Evolutionary conservation across 2,888 invertebrate species (phyloP).

Genomic region (Rotaria magnacalcarata): DNA sequence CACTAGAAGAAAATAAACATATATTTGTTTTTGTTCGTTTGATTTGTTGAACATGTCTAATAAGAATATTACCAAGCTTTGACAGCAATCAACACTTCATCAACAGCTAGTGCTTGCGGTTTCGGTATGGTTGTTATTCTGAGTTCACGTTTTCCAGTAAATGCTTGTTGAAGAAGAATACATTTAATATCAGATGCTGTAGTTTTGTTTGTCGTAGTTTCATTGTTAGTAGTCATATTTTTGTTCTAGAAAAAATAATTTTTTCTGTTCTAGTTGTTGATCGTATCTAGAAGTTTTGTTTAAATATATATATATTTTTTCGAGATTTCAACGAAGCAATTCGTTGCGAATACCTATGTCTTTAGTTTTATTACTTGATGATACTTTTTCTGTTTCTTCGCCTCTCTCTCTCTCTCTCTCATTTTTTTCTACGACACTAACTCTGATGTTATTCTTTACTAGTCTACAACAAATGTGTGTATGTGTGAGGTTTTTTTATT

Average conservation of each 20-base stretch:
- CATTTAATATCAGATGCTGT: slow-evolving; percentile 36
- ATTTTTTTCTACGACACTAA: neutral
- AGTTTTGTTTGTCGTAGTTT: neutral
- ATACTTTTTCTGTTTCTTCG: neutral
- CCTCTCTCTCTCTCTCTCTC: too few relatives aligned
- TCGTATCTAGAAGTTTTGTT: neutral
- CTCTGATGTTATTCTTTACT: neutral
- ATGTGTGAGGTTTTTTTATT: neutral
- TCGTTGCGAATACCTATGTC: neutral
- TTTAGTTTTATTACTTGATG: neutral
- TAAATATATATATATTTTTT: neutral
- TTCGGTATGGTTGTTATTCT: slow-evolving; percentile 36
- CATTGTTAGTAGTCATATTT: neutral
- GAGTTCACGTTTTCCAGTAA: slow-evolving; percentile 27
- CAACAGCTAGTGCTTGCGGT: neutral
- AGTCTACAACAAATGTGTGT: neutral
- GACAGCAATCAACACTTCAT: slow-evolving; percentile 38
- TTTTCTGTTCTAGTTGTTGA: neutral
- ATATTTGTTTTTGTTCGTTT: too few relatives aligned
- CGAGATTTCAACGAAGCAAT: neutral
- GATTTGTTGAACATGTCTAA: neutral
- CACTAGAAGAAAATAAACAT: slow-evolving; percentile 63
- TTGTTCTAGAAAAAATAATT: too few relatives aligned
- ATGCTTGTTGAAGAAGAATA: slow-evolving; percentile 34
- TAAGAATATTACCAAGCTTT: slow-evolving; percentile 39